These are phyloP conservation scores for Urophycis tenuis DNA, from an alignment of 2,797 vertebrate genomes.

Conservation along the genomic window DNA sequence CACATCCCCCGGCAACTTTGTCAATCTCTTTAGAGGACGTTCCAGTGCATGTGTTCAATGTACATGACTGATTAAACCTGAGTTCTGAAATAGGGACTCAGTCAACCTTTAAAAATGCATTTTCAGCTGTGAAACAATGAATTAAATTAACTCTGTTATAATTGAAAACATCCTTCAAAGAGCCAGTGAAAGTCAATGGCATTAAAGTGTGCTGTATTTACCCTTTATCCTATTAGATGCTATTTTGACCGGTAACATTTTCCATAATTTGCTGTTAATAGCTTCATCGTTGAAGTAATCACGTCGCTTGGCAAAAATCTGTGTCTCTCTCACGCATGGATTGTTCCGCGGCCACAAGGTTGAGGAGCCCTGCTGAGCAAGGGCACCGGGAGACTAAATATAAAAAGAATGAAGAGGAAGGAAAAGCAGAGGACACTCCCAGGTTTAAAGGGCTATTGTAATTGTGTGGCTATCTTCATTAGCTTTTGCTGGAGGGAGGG, in stretches of 20 bases:
- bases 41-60: slow-evolving; percentile 63
- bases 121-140: slow-evolving; percentile 73
- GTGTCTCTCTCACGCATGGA: slow-evolving; percentile 54
- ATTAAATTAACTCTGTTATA: slow-evolving; percentile 73
- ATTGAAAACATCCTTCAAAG: slow-evolving; percentile 78
- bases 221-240: slow-evolving; percentile 67
- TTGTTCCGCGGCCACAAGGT: slow-evolving; percentile 53
- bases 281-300: slow-evolving; percentile 64
- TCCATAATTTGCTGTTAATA: slow-evolving; percentile 71
- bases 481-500: slow-evolving; percentile 24
- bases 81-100: slow-evolving; percentile 68
- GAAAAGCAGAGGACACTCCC: slow-evolving; percentile 53
- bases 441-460: slow-evolving; percentile 50
- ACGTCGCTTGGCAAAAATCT: slow-evolving; percentile 48
- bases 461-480: slow-evolving; percentile 61
- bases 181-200: slow-evolving; percentile 68
- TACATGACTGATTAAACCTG: slow-evolving; percentile 76
- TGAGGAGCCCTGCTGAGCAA: slow-evolving; percentile 56
- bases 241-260: slow-evolving; percentile 60
- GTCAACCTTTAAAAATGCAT: slow-evolving; percentile 72
- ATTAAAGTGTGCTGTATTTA: slow-evolving; percentile 70
- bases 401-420: slow-evolving; percentile 15
- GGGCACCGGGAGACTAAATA: slow-evolving; percentile 57
- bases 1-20: slow-evolving; percentile 70
- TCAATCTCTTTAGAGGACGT: slow-evolving; percentile 78